phyloP scores from a whole-genome alignment of 2,113 vertebrate genomes.

The Lampris megalopsis region DNA sequence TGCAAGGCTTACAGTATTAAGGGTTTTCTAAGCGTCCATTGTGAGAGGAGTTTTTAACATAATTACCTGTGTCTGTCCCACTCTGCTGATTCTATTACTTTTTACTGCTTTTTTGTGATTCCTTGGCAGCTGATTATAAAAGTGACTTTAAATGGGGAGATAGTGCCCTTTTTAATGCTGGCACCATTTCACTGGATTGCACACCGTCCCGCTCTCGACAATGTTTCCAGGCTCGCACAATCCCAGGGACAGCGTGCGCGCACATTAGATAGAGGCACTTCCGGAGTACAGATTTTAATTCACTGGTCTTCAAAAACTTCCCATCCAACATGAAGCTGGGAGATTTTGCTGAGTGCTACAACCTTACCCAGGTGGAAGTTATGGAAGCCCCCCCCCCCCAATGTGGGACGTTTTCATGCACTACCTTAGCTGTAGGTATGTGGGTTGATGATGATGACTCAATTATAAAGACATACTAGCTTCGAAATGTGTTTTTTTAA shows the following conservation, averaged over 20 bases:
- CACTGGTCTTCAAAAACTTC: slow-evolving; percentile 38
- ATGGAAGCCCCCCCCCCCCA: background rate
- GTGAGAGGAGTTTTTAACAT: slow-evolving; percentile 65
- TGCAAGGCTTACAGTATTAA: slow-evolving; percentile 46
- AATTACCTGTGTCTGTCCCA: slow-evolving; percentile 64
- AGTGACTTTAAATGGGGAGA: slow-evolving; percentile 68
- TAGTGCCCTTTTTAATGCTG: slow-evolving; percentile 51
- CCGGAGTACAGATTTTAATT: slow-evolving; percentile 42
- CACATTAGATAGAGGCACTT: slow-evolving; percentile 47
- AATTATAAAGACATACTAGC: too few relatives aligned
- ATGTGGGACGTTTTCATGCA: background rate
- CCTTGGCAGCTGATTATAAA: slow-evolving; percentile 65
- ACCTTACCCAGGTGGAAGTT: background rate
- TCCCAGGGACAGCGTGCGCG: slow-evolving; percentile 18
- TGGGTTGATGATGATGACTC: background rate
- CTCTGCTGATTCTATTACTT: slow-evolving; percentile 59
- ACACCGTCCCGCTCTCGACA: slow-evolving; percentile 31
- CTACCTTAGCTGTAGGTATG: background rate
- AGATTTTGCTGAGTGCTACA: slow-evolving; percentile 25
- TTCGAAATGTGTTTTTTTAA: too few relatives aligned
- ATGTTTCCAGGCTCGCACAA: slow-evolving; percentile 30
- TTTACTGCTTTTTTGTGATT: slow-evolving; percentile 61
- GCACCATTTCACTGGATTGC: slow-evolving; percentile 65
- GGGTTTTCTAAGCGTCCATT: slow-evolving; percentile 35
- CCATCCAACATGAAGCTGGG: slow-evolving; percentile 26